Conservation (phyloP, 2,888 invertebrate species). For the Mellilla xanthometata region DNA sequence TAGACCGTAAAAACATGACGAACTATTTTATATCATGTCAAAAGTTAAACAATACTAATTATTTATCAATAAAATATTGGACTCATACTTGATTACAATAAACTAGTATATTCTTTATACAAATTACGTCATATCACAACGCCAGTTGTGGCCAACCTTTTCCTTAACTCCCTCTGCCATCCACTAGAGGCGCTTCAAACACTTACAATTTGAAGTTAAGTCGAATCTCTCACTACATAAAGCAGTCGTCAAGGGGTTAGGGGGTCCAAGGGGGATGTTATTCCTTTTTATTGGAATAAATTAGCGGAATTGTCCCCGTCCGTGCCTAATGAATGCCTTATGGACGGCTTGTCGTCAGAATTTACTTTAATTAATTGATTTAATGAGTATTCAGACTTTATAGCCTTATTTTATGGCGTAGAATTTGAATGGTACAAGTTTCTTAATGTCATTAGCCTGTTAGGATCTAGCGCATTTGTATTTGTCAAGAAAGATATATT, state of each 20-base stretch:
- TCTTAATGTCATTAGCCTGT: slow-evolving; percentile 15
- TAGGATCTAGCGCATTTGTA: too few species aligned
- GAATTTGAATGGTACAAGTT: slow-evolving; percentile 17
- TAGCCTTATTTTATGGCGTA: slow-evolving; percentile 24
- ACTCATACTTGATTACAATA: too few species aligned
- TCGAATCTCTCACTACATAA: slow-evolving; percentile 22
- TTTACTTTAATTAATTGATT: slow-evolving; percentile 65
- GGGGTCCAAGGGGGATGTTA: slow-evolving; percentile 41
- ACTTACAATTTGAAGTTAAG: slow-evolving; percentile 9
- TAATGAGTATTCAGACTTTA: slow-evolving; percentile 44
- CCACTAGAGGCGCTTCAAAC: slow-evolving; percentile 23
- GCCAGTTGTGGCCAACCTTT: not conserved
- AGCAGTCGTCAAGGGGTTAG: slow-evolving; percentile 33
- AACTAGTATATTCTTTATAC: too few species aligned
- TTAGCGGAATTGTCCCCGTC: slow-evolving; percentile 67
- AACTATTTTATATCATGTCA: too few species aligned
- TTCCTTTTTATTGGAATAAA: slow-evolving; percentile 73
- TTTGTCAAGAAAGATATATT: not conserved
- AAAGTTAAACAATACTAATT: too few species aligned
- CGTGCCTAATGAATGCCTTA: slow-evolving; percentile 69
- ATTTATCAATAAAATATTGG: too few species aligned
- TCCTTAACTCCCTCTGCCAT: slow-evolving; percentile 9
- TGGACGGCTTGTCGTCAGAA: slow-evolving; percentile 51
- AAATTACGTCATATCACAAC: too few species aligned
- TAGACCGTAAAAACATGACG: too few species aligned